Evolutionary conservation across 2,888 invertebrate genomes (phyloP).

Genomic region (Diogma glabrata): DNA sequence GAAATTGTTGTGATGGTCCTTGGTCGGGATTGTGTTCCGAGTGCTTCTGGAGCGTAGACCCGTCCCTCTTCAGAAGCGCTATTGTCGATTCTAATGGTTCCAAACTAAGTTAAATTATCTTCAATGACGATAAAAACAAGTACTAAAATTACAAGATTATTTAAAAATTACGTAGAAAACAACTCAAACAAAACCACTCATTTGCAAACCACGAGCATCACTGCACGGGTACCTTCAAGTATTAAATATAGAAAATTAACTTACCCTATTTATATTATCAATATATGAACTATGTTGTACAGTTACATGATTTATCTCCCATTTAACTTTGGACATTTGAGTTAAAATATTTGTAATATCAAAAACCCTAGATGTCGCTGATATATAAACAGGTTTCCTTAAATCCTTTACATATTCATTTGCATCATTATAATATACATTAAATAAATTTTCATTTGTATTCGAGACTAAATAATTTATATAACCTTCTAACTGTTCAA

Average conservation of each 20-base stretch:
- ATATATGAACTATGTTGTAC: conserved; percentile 88
- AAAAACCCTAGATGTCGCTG: conserved; percentile 68
- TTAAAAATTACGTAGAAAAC: no score
- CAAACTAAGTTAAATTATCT: no score
- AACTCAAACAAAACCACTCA: no score
- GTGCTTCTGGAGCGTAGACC: no score
- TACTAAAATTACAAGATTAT: no score
- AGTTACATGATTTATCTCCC: conserved; percentile 91
- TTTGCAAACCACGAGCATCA: no score
- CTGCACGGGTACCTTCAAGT: no score
- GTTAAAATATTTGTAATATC: conserved; percentile 63
- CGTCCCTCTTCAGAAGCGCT: no score
- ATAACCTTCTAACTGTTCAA: conserved; percentile 71
- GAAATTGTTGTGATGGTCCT: no score
- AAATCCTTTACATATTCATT: conserved; percentile 42
- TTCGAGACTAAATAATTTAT: conserved; percentile 69
- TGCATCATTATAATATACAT: not conserved
- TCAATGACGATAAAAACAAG: no score
- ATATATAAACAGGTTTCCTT: conserved; percentile 75
- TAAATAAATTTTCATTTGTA: conserved; percentile 4
- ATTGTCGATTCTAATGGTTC: no score
- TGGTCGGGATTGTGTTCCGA: no score
- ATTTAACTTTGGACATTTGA: conserved; percentile 87
- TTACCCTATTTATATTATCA: conserved; percentile 57
- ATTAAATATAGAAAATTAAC: conserved; percentile 20